Evolutionary conservation across 2,888 invertebrate genomes (phyloP).

Genomic region (Maniola hyperantus): DNA sequence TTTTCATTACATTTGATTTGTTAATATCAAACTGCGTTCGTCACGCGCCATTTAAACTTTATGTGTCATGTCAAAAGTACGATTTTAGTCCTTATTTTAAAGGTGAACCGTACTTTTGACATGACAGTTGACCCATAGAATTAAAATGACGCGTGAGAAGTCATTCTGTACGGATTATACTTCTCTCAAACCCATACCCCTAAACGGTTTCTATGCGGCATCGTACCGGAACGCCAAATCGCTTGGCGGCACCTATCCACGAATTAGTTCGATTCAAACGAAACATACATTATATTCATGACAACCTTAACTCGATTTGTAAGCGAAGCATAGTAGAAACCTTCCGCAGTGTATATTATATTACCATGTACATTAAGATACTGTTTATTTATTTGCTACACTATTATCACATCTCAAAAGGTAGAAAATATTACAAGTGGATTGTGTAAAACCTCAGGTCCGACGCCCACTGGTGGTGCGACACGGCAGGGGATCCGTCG

Average conservation of each 20-base stretch:
- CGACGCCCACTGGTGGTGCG: too few species aligned
- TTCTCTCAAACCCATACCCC: background rate
- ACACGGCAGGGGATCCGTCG: too few species aligned
- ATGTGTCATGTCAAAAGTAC: too few species aligned
- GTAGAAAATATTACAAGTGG: slow-evolving; percentile 36
- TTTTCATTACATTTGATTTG: too few species aligned
- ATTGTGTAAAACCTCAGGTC: slow-evolving; percentile 9
- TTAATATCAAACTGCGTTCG: too few species aligned
- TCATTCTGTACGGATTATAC: too few species aligned
- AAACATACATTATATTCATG: background rate
- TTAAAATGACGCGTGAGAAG: too few species aligned
- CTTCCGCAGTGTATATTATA: slow-evolving; percentile 47
- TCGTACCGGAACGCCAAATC: background rate
- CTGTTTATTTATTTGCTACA: slow-evolving; percentile 53
- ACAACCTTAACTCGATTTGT: slow-evolving; percentile 1
- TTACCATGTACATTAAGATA: slow-evolving; percentile 41
- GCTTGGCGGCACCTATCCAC: background rate
- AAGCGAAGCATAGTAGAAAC: slow-evolving; percentile 57
- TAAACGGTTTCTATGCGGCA: background rate
- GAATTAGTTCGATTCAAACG: background rate
- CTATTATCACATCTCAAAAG: slow-evolving; percentile 70
- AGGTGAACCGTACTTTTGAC: too few species aligned
- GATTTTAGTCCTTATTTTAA: too few species aligned
- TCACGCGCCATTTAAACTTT: too few species aligned
- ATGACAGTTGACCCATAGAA: too few species aligned